phyloP scores from a whole-genome alignment of 2,888 invertebrate species.

The Conus canariensis region DNA sequence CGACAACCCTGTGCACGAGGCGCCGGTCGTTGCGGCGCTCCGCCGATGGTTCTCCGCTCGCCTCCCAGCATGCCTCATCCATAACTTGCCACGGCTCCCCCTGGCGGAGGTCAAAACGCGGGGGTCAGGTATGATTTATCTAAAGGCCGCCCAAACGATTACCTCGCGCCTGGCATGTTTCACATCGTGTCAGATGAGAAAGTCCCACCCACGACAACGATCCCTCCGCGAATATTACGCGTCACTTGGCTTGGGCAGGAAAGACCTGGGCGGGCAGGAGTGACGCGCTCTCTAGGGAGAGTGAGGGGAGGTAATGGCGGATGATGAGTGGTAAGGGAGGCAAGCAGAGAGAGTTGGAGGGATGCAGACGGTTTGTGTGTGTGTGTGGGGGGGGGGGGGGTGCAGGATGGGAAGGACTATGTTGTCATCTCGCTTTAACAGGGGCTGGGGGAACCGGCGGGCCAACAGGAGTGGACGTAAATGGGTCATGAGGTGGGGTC shows the following conservation, averaged over 20 bases:
- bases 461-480: constrained; percentile 1
- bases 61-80: constrained; percentile 16
- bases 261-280: not conserved
- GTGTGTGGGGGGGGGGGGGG: not conserved
- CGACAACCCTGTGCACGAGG: not conserved
- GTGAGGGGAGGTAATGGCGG: constrained; percentile 27
- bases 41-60: not conserved
- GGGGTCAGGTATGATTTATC: constrained; percentile 41
- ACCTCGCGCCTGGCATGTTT: constrained; percentile 40
- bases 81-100: not conserved
- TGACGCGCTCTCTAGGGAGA: constrained; percentile 14
- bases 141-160: constrained; percentile 35
- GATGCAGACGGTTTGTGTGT: not conserved
- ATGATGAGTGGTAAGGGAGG: constrained; percentile 38
- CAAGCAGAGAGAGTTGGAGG: not conserved
- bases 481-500: not conserved
- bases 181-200: constrained; percentile 32
- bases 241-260: constrained; percentile 12
- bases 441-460: not conserved
- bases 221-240: constrained; percentile 40
- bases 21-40: not conserved
- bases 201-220: constrained; percentile 21
- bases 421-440: constrained; percentile 33
- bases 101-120: constrained; percentile 24
- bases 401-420: not conserved